These are phyloP conservation scores for Gopherus flavomarginatus DNA, from an alignment of 2,113 vertebrate species.

Conservation along the genomic window DNA sequence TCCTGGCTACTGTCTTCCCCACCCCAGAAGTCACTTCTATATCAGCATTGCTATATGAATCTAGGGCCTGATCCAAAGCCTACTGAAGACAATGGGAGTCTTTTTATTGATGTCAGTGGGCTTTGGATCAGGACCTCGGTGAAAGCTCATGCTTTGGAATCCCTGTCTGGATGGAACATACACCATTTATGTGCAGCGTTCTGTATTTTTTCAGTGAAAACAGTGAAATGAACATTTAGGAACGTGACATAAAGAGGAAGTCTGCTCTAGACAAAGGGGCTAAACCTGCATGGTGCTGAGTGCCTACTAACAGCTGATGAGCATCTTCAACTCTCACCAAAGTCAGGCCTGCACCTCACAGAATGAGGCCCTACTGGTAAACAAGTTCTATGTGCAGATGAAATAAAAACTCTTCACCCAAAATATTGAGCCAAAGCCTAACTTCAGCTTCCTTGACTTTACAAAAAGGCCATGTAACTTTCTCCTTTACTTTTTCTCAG, in stretches of 20 bases:
- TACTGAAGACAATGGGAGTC: background rate
- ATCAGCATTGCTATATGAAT: background rate
- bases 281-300: background rate
- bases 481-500: background rate
- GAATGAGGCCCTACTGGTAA: background rate
- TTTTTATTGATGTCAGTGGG: background rate
- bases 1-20: background rate
- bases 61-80: background rate
- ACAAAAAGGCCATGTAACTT: background rate
- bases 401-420: background rate
- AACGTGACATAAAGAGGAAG: too few relatives aligned
- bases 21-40: constrained; percentile 22
- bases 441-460: background rate
- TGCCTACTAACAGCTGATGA: background rate
- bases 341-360: background rate
- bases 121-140: background rate
- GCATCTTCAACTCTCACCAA: background rate
- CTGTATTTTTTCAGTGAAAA: background rate
- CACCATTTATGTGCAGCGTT: background rate
- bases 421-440: background rate
- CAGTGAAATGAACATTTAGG: background rate
- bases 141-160: background rate
- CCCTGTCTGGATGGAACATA: background rate
- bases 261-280: background rate
- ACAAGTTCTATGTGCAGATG: background rate